A percentile compares a stretch with the other conserved stretches of the same genome.
Evolutionary conservation across 1,140 invertebrate species (phyloP).

Genomic region (Temnothorax longispinosus): DNA sequence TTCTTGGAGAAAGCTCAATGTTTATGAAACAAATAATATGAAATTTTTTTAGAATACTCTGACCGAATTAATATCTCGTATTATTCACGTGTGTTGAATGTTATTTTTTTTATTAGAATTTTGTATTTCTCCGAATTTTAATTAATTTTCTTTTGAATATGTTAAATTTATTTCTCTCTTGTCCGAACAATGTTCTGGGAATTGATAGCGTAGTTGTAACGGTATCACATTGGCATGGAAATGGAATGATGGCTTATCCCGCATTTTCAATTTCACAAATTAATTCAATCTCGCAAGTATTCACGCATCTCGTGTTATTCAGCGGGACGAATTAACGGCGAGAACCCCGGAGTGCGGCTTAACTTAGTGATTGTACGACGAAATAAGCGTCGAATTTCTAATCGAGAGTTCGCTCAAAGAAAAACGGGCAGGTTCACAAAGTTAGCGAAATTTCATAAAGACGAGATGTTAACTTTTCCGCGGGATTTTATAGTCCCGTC

Average conservation of each 20-base stretch:
- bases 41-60: not conserved
- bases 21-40: not conserved
- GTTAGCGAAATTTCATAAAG: slow-evolving; percentile 39
- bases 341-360: not conserved
- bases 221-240: slow-evolving; percentile 41
- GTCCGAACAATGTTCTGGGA: not conserved
- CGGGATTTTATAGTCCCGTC: slow-evolving; percentile 28
- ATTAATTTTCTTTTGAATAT: not conserved
- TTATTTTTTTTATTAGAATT: not conserved
- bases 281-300: slow-evolving; percentile 47
- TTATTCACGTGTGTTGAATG: not conserved
- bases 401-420: not conserved
- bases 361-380: slow-evolving; percentile 15
- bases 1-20: not conserved
- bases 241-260: slow-evolving; percentile 34
- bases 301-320: slow-evolving; percentile 35
- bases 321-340: not conserved
- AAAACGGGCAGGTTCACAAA: not conserved
- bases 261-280: slow-evolving; percentile 40
- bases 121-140: not conserved
- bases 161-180: not conserved
- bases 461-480: slow-evolving; percentile 42
- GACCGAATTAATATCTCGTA: not conserved
- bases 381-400: slow-evolving; percentile 38
- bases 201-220: slow-evolving; percentile 16